These are phyloP conservation scores for Sebastes hubbsi DNA, from an alignment of 2,797 vertebrate species.

Conservation along the genomic window DNA sequence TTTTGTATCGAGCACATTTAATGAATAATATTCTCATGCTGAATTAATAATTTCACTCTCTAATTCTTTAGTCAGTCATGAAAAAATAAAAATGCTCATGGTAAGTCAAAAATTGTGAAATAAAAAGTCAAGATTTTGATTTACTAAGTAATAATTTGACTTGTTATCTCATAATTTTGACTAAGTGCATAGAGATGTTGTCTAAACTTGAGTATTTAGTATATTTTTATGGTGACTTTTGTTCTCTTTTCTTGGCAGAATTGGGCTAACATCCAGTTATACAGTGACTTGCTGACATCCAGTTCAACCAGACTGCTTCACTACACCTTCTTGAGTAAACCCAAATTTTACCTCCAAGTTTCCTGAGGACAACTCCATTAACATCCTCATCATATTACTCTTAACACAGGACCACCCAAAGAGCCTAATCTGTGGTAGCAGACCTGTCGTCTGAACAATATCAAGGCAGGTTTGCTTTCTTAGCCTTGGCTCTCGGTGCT, in stretches of 20 bases:
- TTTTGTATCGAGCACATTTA: neutral
- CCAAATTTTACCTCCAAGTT: slow-evolving; percentile 3
- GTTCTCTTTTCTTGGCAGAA: neutral
- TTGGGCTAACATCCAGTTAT: neutral
- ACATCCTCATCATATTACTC: slow-evolving; percentile 47
- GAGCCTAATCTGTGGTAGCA: slow-evolving; percentile 50
- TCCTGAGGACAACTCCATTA: slow-evolving; percentile 28
- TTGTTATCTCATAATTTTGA: too few species aligned
- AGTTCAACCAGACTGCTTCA: neutral
- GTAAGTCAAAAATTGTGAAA: neutral
- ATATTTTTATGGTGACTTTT: neutral
- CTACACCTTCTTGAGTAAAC: neutral
- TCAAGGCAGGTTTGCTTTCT: slow-evolving; percentile 59
- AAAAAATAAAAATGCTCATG: neutral
- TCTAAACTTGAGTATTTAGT: neutral
- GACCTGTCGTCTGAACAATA: slow-evolving; percentile 49
- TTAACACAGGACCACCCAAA: slow-evolving; percentile 61
- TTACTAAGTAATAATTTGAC: neutral
- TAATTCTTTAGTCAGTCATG: neutral
- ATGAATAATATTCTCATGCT: neutral
- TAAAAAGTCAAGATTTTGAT: neutral
- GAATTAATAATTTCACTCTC: neutral
- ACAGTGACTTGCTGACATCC: slow-evolving; percentile 3
- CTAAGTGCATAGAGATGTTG: too few species aligned
- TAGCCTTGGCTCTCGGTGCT: slow-evolving; percentile 33